Evolutionary conservation across 2,797 vertebrate genomes (phyloP), one percentile per base, ranked within the genome.

Genomic region (Gymnothorax javanicus): DNA sequence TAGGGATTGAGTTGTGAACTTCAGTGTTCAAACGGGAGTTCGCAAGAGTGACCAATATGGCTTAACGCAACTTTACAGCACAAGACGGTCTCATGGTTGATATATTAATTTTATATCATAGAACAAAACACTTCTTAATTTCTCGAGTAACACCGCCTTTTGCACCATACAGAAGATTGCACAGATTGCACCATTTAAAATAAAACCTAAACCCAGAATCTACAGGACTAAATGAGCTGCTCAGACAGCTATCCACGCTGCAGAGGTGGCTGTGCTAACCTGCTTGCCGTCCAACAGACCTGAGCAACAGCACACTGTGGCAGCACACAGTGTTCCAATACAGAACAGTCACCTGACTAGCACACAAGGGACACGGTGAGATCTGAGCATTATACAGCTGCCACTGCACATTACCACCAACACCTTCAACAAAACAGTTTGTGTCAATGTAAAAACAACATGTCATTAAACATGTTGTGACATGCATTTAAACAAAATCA

Each of bases 301-400:
- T 85, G 83, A 54, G 11, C 62, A 57, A 75, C 52, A 60, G 60
- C 54, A 75, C 58, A 54, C 67, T 89, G 59, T 33, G 75, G 82
- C 67, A 54, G 62, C 67, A 77, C 27, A 33, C 50, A 58, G 77
- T n/a, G 69, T 67, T 84, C 84, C 64, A 23, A 69, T 25, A 88
- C 86, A 89, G 86, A 88, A 88, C 88, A 87, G 60, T 54, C n/a
- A 69, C 62, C 87, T 91, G 88, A 91, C 88, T 90, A 87, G 86
- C 84, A 88, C 89, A 91, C 90, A 84, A 67, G 89, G 89, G 90
- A 91, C 69, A 7, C n/a, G 0, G 7, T 23, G 64, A 54, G 69
- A 84, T 60, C 87, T 86, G 86, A 88, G 87, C 85, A 87, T 89
- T 87, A 87, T 86, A 86, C 79, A 60, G 77, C 83, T 83, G 84